Evolutionary conservation across 2,888 invertebrate genomes (phyloP), one percentile per base, ranked within the genome.

Genomic region (Cephus pygmeus): DNA sequence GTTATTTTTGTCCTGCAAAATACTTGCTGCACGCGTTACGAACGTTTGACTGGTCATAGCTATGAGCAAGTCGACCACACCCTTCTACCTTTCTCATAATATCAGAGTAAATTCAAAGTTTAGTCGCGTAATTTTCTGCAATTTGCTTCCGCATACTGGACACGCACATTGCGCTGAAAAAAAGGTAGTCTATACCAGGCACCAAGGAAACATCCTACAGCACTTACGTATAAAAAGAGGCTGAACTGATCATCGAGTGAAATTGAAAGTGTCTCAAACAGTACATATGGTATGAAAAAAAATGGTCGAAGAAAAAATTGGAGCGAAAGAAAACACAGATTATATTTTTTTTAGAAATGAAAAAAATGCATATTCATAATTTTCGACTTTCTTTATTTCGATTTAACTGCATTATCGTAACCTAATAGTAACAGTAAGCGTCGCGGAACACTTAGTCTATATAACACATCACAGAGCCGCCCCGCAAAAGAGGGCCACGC

Each of bases 21-120:
- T 86, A 71, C 77, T 69, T 78, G 81, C 75, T 78, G 77, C 79
- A 56, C 2, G 84, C 82, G 83, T 85, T 83, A 81, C 83, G 80
- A 81, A 80, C 81, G 81, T 81, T 82, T 75, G 78, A 77, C 78
- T 75, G 78, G 79, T 78, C 81, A 79, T 76, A 77, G 78, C 84
- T 86, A 79, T 80, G 84, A 84, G 83, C 80, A 79, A 83, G 79
- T 77, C 77, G 83, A 83, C 87, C 88, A 87, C 88, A 81, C 87
- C 88, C 83, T 80, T 79, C 79, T 81, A 85, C 85, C 79, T 79
- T 79, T 81, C 77, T 73, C 69, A 79, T 75, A 79, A 73, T 76
- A 69, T 77, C 74, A 56, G 9, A 31, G 71, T 71, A 31, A 34
- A 68, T 77, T 76, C 36, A 73, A 77, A 81, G 78, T 75, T 76